Evolutionary conservation across 2,888 invertebrate genomes (phyloP), one percentile per base, ranked within the genome.

Genomic region (Coecobrya sp.): DNA sequence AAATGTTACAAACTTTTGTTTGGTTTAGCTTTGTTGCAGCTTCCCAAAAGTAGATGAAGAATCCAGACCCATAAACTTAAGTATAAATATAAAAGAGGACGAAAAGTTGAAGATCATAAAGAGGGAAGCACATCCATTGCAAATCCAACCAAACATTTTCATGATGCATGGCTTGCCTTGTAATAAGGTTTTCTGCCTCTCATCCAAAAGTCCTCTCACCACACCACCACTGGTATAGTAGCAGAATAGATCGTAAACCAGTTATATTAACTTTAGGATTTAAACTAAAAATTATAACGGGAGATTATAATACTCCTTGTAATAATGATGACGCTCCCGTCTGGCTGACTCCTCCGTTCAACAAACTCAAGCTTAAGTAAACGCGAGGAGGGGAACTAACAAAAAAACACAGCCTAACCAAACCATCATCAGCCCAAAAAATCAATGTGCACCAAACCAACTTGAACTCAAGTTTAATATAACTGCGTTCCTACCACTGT

Each of bases 401-500:
- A 22, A 62, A 62, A 62, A 55, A 55, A 7, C 13, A 62, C 62
- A 62, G n/a, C n/a, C 25, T 25, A 36, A 36, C 36, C 13, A n/a
- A 30, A 70, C 42, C 70, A 42, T 70, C 70, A 70, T 36, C 70
- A 68, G 16, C 68, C 16, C 30, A 55, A 59, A 82, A 84, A 84
- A 84, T 84, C 84, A 84, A 84, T 84, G 84, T 59, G 52, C 30
- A 59, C 30, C 52, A 81, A 52, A 79, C 49, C 81, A 76, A 76
- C 45, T 76, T 70, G 30, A 79, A 79, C 59, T 52, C n/a, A 36
- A 81, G 55, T 82, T 65, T 49, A 70, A 86, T 86, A 70, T 86
- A 70, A 86, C 86, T 86, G 49, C 70, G 84, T 25, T 84, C 30
- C 84, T 59, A 27, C 79, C 52, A 30, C 30, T 52, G 52, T 88